Evolutionary conservation across 2,888 invertebrate genomes (phyloP), one percentile per base, ranked within the genome.

Genomic region (Torymus aiolomorphi): DNA sequence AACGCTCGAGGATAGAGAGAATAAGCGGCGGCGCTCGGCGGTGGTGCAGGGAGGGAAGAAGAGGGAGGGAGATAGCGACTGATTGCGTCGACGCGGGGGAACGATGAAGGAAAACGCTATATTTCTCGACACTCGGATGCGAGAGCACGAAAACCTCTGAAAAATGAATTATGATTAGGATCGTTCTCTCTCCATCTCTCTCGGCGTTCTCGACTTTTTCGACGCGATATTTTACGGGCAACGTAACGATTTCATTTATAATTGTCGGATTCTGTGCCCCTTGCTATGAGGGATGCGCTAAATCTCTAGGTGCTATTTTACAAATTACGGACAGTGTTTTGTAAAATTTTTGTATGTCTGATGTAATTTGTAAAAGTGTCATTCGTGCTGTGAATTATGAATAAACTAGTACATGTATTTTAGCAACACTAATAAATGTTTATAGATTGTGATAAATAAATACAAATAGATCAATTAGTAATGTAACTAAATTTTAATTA

Each of bases 81-180:
- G 72, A 78, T 78, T 78, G 77, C 77, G 77, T 61, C 77, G 72
- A 72, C 72, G 42, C 42, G 54, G 52, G 20, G 66, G 77, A 76
- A 56, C 70, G 72, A 78, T 78, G 72, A 66, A 71, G 65, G 52
- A 70, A 57, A 65, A 31, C 49, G 20, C 49, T 72, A 61, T 72
- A 72, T 78, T 66, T 78, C 59, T 66, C 14, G 8, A 13, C 31
- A 56, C 59, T 59, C n/a, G 13, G 42, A 54, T 62, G 24, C 66
- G 42, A 54, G 18, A 59, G n/a, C 56, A 63, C 51, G 70, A 24
- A 65, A 70, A 71, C 56, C 71, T 14, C 52, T 51, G 49, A 71
- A 65, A 51, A 71, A 42, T 57, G 12, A 49, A 57, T 70, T 73
- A 42, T 65, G 56, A 73, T 73, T 73, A 73, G 20, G 31, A 65